phyloP scores from a whole-genome alignment of 2,888 invertebrate species.

The Cerastoderma edule region DNA sequence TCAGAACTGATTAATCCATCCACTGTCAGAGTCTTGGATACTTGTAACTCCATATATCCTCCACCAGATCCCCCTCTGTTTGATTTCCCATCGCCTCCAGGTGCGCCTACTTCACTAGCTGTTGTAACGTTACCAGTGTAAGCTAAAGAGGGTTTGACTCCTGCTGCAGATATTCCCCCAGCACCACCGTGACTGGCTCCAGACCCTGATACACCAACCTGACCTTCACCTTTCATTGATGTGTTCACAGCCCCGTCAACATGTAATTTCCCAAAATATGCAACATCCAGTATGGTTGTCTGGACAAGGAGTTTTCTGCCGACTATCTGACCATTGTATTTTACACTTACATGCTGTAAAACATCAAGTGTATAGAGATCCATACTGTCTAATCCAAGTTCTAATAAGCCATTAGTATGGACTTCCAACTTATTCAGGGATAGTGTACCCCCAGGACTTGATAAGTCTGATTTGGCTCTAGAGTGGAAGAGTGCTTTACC shows the following conservation, averaged over 20 bases:
- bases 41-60: slow-evolving; percentile 48
- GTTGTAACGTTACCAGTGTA: slow-evolving; percentile 50
- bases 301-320: slow-evolving; percentile 56
- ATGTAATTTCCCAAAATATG: slow-evolving; percentile 62
- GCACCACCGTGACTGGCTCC: slow-evolving; percentile 73
- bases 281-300: slow-evolving; percentile 59
- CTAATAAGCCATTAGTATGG: slow-evolving; percentile 65
- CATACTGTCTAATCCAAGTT: slow-evolving; percentile 54
- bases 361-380: slow-evolving; percentile 54
- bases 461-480: slow-evolving; percentile 58
- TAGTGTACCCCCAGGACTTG: slow-evolving; percentile 53
- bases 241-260: slow-evolving; percentile 56
- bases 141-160: slow-evolving; percentile 27
- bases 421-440: slow-evolving; percentile 65
- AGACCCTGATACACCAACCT: slow-evolving; percentile 55
- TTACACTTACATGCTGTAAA: slow-evolving; percentile 58
- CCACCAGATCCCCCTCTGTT: slow-evolving; percentile 64
- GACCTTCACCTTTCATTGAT: slow-evolving; percentile 51
- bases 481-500: slow-evolving; percentile 59
- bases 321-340: slow-evolving; percentile 61
- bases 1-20: slow-evolving; percentile 68
- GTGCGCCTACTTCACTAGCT: slow-evolving; percentile 55
- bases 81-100: slow-evolving; percentile 59
- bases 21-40: slow-evolving; percentile 44
- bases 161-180: slow-evolving; percentile 63